These are phyloP conservation scores for Lacerta bilineata DNA, from an alignment of 2,797 vertebrate species.

Conservation along the genomic window DNA sequence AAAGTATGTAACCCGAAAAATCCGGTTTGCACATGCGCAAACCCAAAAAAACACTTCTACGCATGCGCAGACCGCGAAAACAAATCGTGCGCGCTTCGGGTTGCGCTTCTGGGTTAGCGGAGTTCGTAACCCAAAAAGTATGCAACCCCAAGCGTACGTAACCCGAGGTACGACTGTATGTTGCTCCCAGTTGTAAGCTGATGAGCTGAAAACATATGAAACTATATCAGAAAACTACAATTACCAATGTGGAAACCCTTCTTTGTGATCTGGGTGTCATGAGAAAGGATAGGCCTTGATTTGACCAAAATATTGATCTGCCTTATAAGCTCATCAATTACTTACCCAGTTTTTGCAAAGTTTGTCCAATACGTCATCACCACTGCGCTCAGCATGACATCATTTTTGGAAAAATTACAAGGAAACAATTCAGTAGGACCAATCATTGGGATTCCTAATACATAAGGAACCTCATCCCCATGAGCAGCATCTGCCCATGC, in stretches of 20 bases:
- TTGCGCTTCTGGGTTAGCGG: too few species aligned
- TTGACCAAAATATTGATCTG: background rate
- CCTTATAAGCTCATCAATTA: constrained; percentile 29
- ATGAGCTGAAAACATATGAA: background rate
- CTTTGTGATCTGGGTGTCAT: background rate
- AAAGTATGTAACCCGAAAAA: too few species aligned
- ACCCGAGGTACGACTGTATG: too few species aligned
- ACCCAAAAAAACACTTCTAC: too few species aligned
- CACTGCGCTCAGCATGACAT: constrained; percentile 98
- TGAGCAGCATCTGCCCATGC: constrained; percentile 98
- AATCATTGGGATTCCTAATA: constrained; percentile 97
- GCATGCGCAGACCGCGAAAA: too few species aligned
- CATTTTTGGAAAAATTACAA: constrained; percentile 99
- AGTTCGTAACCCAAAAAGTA: too few species aligned
- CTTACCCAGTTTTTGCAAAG: constrained; percentile 98
- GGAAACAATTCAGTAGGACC: constrained; percentile 98
- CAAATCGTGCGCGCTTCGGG: too few species aligned
- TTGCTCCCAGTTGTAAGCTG: too few species aligned
- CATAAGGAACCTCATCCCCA: constrained; percentile 98
- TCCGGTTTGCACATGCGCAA: too few species aligned
- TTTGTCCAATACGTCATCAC: constrained; percentile 99
- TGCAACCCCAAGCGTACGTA: too few species aligned
- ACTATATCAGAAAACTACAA: background rate
- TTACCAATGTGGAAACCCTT: background rate
- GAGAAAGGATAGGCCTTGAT: background rate